Evolutionary conservation across 2,797 vertebrate genomes (phyloP), one percentile per base, ranked within the genome.

Genomic region (Synanceia verrucosa): DNA sequence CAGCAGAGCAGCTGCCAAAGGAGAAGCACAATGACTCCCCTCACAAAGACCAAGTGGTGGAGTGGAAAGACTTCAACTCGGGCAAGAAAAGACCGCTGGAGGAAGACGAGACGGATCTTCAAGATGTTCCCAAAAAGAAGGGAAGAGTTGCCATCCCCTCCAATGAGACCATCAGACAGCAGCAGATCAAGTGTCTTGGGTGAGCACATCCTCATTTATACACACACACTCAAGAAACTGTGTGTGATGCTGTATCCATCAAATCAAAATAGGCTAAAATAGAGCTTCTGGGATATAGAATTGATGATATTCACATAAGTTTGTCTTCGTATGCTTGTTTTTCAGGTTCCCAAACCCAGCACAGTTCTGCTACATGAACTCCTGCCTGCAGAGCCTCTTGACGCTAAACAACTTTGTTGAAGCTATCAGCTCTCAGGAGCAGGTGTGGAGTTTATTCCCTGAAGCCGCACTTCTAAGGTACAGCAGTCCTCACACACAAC

Each of bases 301-400:
- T 11, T 4, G 19, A 39, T 48, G 43, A 57, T 18, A 6, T 3
- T 59, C 4, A 58, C 12, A 4, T 24, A 16, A 44, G 4, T 36
- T 47, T 16, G 41, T 6, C 18, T 50, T 51, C 26, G 29, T 23
- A 14, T 64, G 34, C 52, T 26, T 70, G 16, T 26, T 6, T 52
- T 3, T 28, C 55, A 59, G 55, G 21, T 36, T 70, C 11, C 57
- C 46, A 1, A 70, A 60, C 29, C 66, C 28, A 16, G 28, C 5
- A 21, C 19, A 52, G 16, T 6, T 34, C 37, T 70, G 57, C 24
- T 61, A 46, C 6, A 26, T 70, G 3, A 70, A 61, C 57, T 34
- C 67, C 53, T 44, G 37, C 55, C 46, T 65, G 29, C 62, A 65
- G 46, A 73, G 70, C n/a, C 44, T 72, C 21, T 44, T 65, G 34